These are phyloP conservation scores for Anorthoa munda DNA, from an alignment of 2,888 invertebrate species.

Conservation along the genomic window DNA sequence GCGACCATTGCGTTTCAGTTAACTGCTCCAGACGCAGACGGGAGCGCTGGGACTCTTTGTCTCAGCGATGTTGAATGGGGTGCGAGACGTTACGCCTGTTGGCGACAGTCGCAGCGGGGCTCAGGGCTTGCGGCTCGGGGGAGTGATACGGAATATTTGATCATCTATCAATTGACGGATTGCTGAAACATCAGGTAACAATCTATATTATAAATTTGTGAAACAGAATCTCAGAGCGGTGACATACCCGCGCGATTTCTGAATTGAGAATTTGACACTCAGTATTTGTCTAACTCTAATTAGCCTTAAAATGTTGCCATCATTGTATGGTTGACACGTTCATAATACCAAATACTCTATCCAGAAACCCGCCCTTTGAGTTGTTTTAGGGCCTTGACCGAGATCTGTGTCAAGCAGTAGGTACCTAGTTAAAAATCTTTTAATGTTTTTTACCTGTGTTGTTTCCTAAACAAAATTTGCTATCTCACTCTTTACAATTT, in stretches of 20 bases:
- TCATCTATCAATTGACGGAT: neutral
- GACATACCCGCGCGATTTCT: neutral
- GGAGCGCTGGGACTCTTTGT: constrained; percentile 21
- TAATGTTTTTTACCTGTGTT: too few species aligned
- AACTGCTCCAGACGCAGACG: constrained; percentile 11
- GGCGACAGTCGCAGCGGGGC: neutral
- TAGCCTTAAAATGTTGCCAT: too few species aligned
- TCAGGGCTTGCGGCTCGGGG: neutral
- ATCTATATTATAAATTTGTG: neutral
- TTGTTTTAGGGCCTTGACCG: neutral
- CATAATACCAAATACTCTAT: too few species aligned
- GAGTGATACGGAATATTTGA: neutral
- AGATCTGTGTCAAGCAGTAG: neutral
- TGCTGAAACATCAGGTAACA: neutral
- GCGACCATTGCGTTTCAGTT: constrained; percentile 20
- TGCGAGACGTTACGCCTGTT: constrained; percentile 27
- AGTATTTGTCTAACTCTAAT: too few species aligned
- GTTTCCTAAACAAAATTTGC: too few species aligned
- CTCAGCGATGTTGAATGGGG: constrained; percentile 35
- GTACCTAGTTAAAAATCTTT: too few species aligned
- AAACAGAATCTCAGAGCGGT: too few species aligned
- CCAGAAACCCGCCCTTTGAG: neutral
- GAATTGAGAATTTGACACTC: too few species aligned
- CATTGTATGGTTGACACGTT: too few species aligned
- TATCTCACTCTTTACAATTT: too few species aligned